Percentiles rank a stretch among this genome's conserved stretches.
Conservation (phyloP, 2,797 vertebrate genomes). For the Phaenicophaeus curvirostris region DNA sequence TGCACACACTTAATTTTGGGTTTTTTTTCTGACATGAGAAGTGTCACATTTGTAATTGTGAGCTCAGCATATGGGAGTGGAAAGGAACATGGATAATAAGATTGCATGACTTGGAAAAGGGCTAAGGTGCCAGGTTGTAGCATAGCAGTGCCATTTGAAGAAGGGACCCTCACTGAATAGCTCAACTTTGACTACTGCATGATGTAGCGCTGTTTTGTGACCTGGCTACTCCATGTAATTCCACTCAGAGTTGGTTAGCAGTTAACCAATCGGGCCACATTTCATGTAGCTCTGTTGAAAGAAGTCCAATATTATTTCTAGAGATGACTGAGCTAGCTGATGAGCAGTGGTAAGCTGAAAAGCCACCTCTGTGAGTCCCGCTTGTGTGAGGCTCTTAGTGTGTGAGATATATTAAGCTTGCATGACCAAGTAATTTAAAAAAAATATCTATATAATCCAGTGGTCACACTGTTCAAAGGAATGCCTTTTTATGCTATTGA, state of each 20-base stretch:
- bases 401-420: not conserved
- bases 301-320: not conserved
- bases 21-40: not conserved
- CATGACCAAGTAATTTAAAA: not conserved
- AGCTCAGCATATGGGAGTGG: not conserved
- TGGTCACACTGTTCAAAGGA: not conserved
- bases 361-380: not conserved
- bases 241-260: not conserved
- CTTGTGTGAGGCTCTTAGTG: not conserved
- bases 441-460: not conserved
- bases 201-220: not conserved
- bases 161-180: not conserved
- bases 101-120: not conserved
- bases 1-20: not conserved
- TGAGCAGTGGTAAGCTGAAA: not conserved
- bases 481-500: not conserved
- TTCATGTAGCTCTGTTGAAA: not conserved
- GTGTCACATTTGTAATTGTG: not conserved
- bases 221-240: not conserved
- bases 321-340: not conserved
- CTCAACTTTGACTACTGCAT: not conserved
- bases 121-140: not conserved
- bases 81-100: not conserved
- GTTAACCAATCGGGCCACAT: not conserved
- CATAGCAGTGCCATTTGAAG: not conserved